These are phyloP conservation scores for Baryphthengus martii DNA, from an alignment of 2,113 vertebrate species.

Conservation along the genomic window DNA sequence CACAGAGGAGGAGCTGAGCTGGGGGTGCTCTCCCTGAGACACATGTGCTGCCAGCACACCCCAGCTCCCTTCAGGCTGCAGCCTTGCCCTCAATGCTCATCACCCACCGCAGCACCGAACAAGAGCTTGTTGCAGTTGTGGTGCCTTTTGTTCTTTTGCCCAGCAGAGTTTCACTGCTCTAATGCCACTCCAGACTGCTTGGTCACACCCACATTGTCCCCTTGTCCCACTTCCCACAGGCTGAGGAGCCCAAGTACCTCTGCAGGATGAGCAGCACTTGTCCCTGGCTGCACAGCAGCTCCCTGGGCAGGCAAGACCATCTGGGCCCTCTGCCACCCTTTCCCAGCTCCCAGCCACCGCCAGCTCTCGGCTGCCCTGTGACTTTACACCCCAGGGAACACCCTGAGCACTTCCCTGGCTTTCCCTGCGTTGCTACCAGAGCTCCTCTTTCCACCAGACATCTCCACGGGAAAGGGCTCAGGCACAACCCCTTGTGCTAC, in stretches of 20 bases:
- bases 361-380: accelerated
- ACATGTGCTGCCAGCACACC: neutral
- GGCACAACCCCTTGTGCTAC: neutral
- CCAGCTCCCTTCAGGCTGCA: neutral
- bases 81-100: neutral
- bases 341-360: neutral
- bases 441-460: neutral
- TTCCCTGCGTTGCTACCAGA: accelerated
- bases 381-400: neutral
- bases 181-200: neutral
- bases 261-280: neutral
- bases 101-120: neutral
- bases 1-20: neutral
- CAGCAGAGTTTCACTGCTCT: neutral
- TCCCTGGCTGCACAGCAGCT: neutral
- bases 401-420: neutral
- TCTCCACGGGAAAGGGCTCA: accelerated
- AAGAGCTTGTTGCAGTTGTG: neutral
- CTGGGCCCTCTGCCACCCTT: neutral
- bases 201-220: accelerated
- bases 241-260: neutral
- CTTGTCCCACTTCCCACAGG: neutral
- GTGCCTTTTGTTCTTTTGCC: neutral
- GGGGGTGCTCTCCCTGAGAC: neutral
- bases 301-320: neutral